Conservation (phyloP, 2,797 vertebrate genomes). For the Diglossa cyanea region DNA sequence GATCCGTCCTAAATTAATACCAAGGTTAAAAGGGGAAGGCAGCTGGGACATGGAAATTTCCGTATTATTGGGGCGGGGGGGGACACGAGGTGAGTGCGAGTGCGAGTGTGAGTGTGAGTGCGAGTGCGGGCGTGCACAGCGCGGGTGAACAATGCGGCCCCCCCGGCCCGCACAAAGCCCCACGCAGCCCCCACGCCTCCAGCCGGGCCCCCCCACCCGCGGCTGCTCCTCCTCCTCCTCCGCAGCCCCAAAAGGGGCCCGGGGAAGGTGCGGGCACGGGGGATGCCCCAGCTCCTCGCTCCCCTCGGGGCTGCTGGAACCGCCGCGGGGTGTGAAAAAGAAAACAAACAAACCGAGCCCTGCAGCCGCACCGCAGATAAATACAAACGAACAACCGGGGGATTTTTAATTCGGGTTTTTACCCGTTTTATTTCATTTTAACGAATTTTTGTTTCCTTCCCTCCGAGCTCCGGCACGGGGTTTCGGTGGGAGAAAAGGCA, state of each 20-base stretch:
- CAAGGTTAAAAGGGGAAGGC: constrained; percentile 48
- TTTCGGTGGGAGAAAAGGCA: neutral
- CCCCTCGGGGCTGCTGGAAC: neutral
- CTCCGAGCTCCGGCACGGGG: neutral
- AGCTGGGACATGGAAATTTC: constrained; percentile 48
- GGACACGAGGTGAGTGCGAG: neutral
- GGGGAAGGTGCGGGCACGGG: neutral
- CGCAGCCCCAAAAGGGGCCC: neutral
- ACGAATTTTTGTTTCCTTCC: neutral
- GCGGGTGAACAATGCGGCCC: neutral
- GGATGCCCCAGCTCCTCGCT: neutral
- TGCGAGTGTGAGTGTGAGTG: neutral
- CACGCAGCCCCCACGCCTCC: neutral
- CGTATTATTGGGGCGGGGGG: neutral
- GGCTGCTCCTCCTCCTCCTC: neutral
- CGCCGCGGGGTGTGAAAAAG: neutral
- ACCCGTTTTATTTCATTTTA: neutral
- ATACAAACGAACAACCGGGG: neutral
- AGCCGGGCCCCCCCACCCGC: neutral
- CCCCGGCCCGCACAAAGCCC: neutral
- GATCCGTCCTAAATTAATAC: constrained; percentile 56
- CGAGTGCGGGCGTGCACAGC: neutral
- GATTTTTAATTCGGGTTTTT: neutral
- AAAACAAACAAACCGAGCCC: neutral
- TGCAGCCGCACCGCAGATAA: neutral